These are phyloP conservation scores for Cynoglossus semilaevis DNA, from an alignment of 2,113 vertebrate species.

Conservation along the genomic window DNA sequence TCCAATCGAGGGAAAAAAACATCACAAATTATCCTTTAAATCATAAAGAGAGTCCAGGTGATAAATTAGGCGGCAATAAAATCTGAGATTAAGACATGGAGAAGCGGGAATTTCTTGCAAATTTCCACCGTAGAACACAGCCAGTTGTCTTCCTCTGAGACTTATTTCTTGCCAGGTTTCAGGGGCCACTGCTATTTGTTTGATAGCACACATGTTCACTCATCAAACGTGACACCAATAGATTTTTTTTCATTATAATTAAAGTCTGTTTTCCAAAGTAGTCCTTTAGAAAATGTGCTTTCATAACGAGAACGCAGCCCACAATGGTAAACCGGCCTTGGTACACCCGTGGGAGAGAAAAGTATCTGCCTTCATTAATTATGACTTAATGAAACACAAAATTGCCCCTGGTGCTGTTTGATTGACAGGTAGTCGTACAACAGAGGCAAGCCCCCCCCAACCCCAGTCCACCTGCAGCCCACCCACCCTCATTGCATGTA, in stretches of 20 bases:
- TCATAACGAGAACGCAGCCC: constrained; percentile 42
- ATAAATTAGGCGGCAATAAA: too few species aligned
- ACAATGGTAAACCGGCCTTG: constrained; percentile 21
- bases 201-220: not conserved
- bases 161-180: too few species aligned
- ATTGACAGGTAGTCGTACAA: constrained; percentile 60
- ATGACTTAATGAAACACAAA: constrained; percentile 69
- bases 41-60: too few species aligned
- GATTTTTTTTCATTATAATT: constrained; percentile 29
- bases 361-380: constrained; percentile 67
- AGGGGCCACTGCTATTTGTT: not conserved
- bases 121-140: too few species aligned
- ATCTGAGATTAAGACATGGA: too few species aligned
- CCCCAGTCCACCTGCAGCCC: too few species aligned
- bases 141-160: too few species aligned
- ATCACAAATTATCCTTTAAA: too few species aligned
- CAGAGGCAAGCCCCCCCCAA: constrained; percentile 28
- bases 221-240: constrained; percentile 30
- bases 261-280: constrained; percentile 22
- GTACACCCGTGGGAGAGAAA: constrained; percentile 33
- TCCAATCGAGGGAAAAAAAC: too few species aligned
- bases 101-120: too few species aligned
- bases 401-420: constrained; percentile 61
- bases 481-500: constrained; percentile 37
- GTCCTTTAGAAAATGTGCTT: constrained; percentile 39